Percentiles rank a stretch among this genome's conserved stretches.
Evolutionary conservation across 1,140 invertebrate genomes (phyloP).

Genomic region (Propsilocerus akamusi): DNA sequence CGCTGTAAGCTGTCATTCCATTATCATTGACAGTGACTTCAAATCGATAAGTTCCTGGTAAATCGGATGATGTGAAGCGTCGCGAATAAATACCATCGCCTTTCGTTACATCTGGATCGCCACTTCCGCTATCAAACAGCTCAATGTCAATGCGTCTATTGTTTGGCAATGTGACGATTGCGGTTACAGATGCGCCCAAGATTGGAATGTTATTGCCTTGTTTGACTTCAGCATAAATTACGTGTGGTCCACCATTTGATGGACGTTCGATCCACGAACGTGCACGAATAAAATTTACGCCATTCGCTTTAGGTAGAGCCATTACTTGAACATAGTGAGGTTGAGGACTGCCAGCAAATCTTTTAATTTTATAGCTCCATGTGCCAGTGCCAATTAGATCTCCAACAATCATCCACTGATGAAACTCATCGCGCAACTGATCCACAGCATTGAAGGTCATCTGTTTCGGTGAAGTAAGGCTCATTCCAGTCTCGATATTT

Average conservation of each 20-base stretch:
- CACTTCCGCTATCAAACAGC: slow-evolving; percentile 37
- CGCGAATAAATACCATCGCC: slow-evolving; percentile 45
- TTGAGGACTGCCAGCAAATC: slow-evolving; percentile 32
- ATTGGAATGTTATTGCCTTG: slow-evolving; percentile 29
- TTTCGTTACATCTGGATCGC: slow-evolving; percentile 42
- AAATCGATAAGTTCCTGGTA: slow-evolving; percentile 30
- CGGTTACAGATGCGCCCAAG: slow-evolving; percentile 30
- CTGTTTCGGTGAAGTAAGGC: slow-evolving; percentile 26
- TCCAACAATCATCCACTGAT: slow-evolving; percentile 28
- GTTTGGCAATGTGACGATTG: slow-evolving; percentile 23
- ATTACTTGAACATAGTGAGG: slow-evolving; percentile 34
- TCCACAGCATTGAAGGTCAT: slow-evolving; percentile 21
- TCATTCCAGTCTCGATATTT: slow-evolving; percentile 25
- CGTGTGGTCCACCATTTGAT: slow-evolving; percentile 18
- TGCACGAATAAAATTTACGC: slow-evolving; percentile 22
- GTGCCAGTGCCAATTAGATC: slow-evolving; percentile 33
- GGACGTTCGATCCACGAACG: slow-evolving; percentile 22
- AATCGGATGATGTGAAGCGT: slow-evolving; percentile 30
- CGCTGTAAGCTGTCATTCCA: slow-evolving; percentile 28
- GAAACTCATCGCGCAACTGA: slow-evolving; percentile 26
- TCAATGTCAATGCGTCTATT: slow-evolving; percentile 22
- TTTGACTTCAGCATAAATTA: slow-evolving; percentile 32
- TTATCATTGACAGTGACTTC: slow-evolving; percentile 27
- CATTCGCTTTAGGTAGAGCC: slow-evolving; percentile 23
- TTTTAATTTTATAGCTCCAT: slow-evolving; percentile 35